Evolutionary conservation across 2,113 vertebrate species (phyloP).

Genomic region (Pelobates fuscus): DNA sequence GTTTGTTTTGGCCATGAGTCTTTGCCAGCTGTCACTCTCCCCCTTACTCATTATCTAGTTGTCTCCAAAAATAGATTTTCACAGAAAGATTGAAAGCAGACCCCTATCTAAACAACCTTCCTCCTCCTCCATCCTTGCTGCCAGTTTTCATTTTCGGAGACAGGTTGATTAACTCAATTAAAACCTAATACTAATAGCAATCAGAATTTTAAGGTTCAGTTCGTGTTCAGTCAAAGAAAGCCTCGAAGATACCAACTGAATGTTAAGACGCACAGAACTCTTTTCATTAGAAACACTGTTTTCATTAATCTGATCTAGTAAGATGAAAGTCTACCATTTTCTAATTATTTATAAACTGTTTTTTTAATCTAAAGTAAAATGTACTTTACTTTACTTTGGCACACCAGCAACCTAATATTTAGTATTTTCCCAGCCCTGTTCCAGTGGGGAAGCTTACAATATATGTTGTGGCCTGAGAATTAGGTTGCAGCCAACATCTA

Average conservation of each 20-base stretch:
- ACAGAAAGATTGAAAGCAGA: constrained; percentile 19
- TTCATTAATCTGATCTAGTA: too few relatives aligned
- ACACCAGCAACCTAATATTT: too few relatives aligned
- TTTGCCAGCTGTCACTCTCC: constrained; percentile 38
- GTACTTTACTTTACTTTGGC: neutral
- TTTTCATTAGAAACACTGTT: too few relatives aligned
- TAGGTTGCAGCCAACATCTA: too few relatives aligned
- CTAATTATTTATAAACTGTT: neutral
- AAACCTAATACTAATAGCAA: constrained; percentile 6
- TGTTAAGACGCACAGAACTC: neutral
- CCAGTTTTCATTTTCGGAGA: neutral
- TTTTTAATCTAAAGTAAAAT: neutral
- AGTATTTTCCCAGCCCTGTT: too few relatives aligned
- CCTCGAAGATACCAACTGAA: neutral
- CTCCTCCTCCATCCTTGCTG: constrained; percentile 4
- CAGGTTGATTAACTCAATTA: constrained; percentile 8
- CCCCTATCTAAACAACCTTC: neutral
- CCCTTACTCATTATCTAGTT: constrained; percentile 37
- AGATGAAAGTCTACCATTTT: too few relatives aligned
- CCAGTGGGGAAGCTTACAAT: too few relatives aligned
- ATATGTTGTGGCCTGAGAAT: too few relatives aligned
- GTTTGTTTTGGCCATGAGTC: constrained; percentile 35
- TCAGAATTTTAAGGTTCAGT: neutral
- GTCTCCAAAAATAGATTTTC: constrained; percentile 43
- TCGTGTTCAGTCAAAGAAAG: neutral